Conservation (phyloP, 2,888 invertebrate species). For the Cryptus viduatorius region DNA sequence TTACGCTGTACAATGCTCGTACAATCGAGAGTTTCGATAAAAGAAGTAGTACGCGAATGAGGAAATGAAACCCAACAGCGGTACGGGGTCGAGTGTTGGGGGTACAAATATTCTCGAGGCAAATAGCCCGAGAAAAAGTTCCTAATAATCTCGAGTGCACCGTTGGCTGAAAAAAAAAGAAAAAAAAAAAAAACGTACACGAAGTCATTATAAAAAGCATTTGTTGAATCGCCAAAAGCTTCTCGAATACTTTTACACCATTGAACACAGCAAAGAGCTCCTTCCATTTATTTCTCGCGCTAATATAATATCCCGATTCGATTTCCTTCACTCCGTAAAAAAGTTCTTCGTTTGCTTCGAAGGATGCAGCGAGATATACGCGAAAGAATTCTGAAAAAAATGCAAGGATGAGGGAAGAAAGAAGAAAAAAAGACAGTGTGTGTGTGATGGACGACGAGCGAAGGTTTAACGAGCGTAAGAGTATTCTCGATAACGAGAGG, state of each 20-base stretch:
- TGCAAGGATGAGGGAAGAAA: not conserved
- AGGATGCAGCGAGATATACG: not conserved
- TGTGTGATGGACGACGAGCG: constrained; percentile 21
- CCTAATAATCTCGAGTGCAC: constrained; percentile 35
- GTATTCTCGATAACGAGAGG: constrained; percentile 52
- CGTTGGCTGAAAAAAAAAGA: not conserved
- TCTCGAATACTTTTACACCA: not conserved
- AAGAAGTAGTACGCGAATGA: constrained; percentile 42
- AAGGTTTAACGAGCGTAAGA: constrained; percentile 54
- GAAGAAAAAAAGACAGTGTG: not conserved
- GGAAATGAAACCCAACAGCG: constrained; percentile 36
- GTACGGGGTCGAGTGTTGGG: not conserved
- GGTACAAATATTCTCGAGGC: constrained; percentile 20
- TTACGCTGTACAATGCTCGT: constrained; percentile 31
- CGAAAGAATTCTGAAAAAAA: constrained; percentile 11
- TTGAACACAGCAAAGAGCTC: not conserved
- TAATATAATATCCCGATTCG: not conserved
- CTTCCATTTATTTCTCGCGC: not conserved
- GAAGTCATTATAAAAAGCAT: constrained; percentile 26
- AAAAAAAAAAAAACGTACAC: not conserved
- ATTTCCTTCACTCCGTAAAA: not conserved
- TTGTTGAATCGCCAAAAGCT: constrained; percentile 26
- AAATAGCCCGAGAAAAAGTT: constrained; percentile 35
- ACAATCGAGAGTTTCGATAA: constrained; percentile 53
- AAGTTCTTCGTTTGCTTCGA: constrained; percentile 11